Conservation (phyloP, 2,113 vertebrate genomes). For the Coracopsis vasa region DNA sequence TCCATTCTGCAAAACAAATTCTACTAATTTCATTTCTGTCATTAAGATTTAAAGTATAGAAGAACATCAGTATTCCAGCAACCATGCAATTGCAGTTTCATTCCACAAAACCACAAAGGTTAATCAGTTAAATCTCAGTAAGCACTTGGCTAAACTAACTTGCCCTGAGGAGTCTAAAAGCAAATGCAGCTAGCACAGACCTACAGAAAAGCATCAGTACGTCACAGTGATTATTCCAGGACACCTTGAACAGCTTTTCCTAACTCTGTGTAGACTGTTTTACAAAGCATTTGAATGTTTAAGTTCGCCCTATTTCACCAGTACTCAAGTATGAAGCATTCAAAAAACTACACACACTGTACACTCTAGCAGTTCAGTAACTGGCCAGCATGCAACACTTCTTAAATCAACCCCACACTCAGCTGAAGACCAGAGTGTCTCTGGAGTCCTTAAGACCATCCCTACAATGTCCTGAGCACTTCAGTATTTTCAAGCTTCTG, state of each 20-base stretch:
- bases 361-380: rapidly evolving
- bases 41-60: not conserved
- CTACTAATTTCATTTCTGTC: not conserved
- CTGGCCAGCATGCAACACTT: rapidly evolving
- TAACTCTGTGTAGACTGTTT: not conserved
- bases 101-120: not conserved
- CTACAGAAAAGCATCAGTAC: not conserved
- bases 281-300: not conserved
- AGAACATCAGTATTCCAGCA: not conserved
- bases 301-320: not conserved
- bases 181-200: not conserved
- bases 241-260: not conserved
- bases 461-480: rapidly evolving
- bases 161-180: not conserved
- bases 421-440: not conserved
- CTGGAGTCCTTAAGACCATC: not conserved
- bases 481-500: not conserved
- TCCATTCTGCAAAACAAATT: not conserved
- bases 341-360: not conserved
- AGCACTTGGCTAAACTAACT: not conserved
- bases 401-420: not conserved
- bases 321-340: not conserved
- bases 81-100: not conserved
- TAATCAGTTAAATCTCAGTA: not conserved
- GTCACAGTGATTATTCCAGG: not conserved